phyloP scores from a whole-genome alignment of 2,113 vertebrate species.

The Eurystomus gularis region DNA sequence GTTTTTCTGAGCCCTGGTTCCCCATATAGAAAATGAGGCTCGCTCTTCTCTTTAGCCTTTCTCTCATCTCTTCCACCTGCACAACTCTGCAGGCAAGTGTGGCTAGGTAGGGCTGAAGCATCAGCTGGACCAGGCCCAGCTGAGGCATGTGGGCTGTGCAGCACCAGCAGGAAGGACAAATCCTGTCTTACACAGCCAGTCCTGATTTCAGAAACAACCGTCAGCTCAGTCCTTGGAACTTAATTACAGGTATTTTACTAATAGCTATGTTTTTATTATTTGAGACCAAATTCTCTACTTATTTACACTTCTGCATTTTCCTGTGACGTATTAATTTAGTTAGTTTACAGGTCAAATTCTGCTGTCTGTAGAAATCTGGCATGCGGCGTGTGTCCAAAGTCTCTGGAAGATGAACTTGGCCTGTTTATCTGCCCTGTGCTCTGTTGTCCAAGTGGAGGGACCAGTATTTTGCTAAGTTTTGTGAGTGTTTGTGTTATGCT shows the following conservation, averaged over 20 bases:
- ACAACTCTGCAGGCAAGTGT: not conserved
- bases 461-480: not conserved
- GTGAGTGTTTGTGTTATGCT: constrained; percentile 9
- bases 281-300: not conserved
- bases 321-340: not conserved
- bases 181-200: not conserved
- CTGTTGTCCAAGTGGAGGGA: not conserved
- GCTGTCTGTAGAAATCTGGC: constrained; percentile 5
- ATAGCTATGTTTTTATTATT: not conserved
- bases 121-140: not conserved
- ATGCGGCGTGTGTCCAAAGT: not conserved
- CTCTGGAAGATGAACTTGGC: not conserved
- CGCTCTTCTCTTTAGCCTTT: not conserved
- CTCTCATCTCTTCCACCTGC: not conserved
- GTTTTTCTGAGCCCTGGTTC: not conserved
- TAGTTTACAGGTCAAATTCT: constrained; percentile 5
- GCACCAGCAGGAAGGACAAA: not conserved
- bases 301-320: constrained; percentile 7
- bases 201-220: not conserved
- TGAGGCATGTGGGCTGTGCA: not conserved
- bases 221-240: not conserved
- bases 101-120: not conserved
- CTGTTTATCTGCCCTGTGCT: not conserved
- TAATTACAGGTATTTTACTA: not conserved
- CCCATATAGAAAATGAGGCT: not conserved